Conservation (phyloP, 1,140 invertebrate species). For the Lepidotrigona ventralis region DNA sequence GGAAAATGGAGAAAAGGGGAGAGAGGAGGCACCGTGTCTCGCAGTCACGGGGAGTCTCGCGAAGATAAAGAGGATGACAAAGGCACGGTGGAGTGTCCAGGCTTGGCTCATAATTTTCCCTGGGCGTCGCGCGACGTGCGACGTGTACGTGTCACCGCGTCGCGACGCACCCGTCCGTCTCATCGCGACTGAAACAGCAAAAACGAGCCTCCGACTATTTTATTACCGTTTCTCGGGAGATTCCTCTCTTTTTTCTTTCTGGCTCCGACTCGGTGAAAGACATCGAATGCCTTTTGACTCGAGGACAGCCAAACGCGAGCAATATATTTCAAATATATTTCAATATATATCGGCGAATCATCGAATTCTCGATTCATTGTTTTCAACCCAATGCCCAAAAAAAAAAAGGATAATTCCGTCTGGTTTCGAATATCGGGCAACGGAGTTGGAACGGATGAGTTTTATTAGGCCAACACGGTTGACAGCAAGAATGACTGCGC, state of each 20-base stretch:
- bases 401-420: background rate
- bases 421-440: constrained; percentile 14
- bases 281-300: background rate
- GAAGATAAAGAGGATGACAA: constrained; percentile 39
- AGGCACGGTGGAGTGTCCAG: constrained; percentile 56
- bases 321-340: background rate
- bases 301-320: background rate
- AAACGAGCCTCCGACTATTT: constrained; percentile 14
- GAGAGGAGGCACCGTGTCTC: background rate
- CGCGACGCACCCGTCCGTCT: constrained; percentile 75
- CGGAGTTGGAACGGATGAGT: constrained; percentile 34
- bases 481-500: constrained; percentile 58
- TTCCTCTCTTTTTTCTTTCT: background rate
- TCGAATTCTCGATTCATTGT: no score
- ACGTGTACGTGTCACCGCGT: constrained; percentile 76
- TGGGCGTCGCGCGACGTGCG: constrained; percentile 58
- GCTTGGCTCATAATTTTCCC: constrained; percentile 76
- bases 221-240: constrained; percentile 22
- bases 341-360: background rate
- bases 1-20: background rate
- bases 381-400: no score
- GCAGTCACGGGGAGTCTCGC: constrained; percentile 25
- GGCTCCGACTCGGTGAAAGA: no score
- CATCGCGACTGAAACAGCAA: constrained; percentile 44
- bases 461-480: constrained; percentile 52